Percentiles rank a stretch among this genome's conserved stretches.
Evolutionary conservation across 1,140 invertebrate species (phyloP).

Genomic region (Trichonephila inaurata): DNA sequence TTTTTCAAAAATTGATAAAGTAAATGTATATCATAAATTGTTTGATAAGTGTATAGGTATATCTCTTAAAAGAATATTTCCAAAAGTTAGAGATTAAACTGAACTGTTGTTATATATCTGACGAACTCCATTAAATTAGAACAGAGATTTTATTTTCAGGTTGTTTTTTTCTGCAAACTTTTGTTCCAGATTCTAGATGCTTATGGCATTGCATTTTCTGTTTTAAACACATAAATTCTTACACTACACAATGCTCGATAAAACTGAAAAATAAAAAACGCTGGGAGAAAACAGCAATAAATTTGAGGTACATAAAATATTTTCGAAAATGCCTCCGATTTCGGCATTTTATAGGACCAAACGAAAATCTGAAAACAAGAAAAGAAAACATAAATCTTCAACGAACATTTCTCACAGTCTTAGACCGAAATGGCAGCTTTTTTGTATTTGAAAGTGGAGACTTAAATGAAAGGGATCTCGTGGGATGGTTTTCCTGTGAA

Average conservation of each 20-base stretch:
- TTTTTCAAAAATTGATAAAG: no score
- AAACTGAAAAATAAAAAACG: background rate
- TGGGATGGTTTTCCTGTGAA: background rate
- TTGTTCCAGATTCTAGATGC: no score
- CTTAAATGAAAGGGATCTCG: background rate
- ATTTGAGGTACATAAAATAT: background rate
- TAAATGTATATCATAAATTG: no score
- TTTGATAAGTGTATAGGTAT: no score
- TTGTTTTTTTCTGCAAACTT: no score
- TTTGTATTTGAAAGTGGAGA: slow-evolving; percentile 30
- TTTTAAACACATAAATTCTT: background rate
- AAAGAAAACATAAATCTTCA: background rate
- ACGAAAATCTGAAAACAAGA: background rate
- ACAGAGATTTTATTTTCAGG: no score
- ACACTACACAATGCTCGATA: background rate
- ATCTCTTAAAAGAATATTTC: no score
- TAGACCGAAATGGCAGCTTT: slow-evolving; percentile 22
- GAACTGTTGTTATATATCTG: no score
- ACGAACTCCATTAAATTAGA: no score
- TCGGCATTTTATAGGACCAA: slow-evolving; percentile 16
- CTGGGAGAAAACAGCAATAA: slow-evolving; percentile 11
- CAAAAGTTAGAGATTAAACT: no score
- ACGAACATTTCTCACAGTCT: slow-evolving; percentile 34
- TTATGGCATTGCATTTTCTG: no score
- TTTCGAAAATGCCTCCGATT: slow-evolving; percentile 18